phyloP scores from a whole-genome alignment of 2,797 vertebrate species.

The Mormyrus proboscirostris region DNA sequence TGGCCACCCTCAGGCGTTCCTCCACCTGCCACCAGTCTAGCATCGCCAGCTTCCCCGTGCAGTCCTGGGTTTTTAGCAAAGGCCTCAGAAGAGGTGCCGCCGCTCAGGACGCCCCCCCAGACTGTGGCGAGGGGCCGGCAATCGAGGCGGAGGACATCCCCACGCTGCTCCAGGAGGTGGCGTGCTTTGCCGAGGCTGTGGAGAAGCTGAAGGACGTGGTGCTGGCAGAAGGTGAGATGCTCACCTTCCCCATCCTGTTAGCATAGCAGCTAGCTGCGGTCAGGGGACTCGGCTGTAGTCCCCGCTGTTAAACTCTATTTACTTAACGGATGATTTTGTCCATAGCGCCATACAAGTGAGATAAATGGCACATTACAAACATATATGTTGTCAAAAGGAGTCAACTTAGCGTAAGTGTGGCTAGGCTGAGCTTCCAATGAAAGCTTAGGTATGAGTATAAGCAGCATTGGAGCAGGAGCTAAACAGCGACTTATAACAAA shows the following conservation, averaged over 20 bases:
- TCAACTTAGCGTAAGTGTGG: neutral
- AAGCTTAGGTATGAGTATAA: neutral
- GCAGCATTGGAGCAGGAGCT: neutral
- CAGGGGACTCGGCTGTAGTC: neutral
- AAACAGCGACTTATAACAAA: neutral
- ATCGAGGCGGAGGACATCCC: constrained; percentile 87
- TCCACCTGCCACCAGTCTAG: constrained; percentile 86
- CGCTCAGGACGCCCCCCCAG: constrained; percentile 55
- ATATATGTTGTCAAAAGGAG: neutral
- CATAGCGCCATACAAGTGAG: neutral
- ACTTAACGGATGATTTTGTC: neutral
- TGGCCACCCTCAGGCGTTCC: constrained; percentile 75
- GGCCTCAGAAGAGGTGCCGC: constrained; percentile 61
- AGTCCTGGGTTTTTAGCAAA: constrained; percentile 69
- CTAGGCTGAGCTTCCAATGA: neutral
- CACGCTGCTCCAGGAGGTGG: constrained; percentile 74
- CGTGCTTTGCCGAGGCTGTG: constrained; percentile 82
- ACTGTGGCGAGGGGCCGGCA: constrained; percentile 56
- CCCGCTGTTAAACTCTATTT: neutral
- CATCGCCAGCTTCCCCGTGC: constrained; percentile 76
- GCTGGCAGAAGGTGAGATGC: constrained; percentile 70
- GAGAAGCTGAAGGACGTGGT: constrained; percentile 90
- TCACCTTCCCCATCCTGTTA: neutral
- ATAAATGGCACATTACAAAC: neutral
- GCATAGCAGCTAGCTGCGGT: neutral